These are phyloP conservation scores for Eupithecia inturbata DNA, from an alignment of 2,888 invertebrate species.

Conservation along the genomic window DNA sequence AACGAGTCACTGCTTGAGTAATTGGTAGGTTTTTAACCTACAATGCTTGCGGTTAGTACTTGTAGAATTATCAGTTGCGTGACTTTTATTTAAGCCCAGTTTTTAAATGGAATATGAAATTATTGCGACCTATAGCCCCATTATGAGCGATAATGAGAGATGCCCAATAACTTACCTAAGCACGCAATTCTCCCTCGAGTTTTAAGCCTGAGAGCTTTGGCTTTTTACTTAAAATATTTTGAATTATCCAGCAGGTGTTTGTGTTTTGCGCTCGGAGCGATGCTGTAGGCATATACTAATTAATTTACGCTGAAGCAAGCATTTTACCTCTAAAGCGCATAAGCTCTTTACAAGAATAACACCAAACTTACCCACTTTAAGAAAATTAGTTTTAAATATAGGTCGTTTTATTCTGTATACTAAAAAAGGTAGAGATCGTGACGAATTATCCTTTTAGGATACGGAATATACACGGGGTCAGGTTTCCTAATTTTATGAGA, in stretches of 20 bases:
- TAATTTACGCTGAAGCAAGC: conserved; percentile 8
- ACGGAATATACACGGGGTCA: conserved; percentile 2
- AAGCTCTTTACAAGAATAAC: background rate
- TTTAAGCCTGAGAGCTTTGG: conserved; percentile 37
- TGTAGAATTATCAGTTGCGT: conserved; percentile 48
- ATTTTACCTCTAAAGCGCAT: background rate
- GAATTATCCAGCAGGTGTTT: conserved; percentile 42
- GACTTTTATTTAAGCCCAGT: conserved; percentile 39
- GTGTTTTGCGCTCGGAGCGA: conserved; percentile 7
- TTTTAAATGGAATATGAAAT: conserved; percentile 46
- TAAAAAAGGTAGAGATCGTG: background rate
- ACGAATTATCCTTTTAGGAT: background rate
- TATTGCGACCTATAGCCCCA: conserved; percentile 46
- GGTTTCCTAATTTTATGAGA: conserved; percentile 21
- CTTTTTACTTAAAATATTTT: conserved; percentile 43
- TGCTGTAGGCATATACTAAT: conserved; percentile 4
- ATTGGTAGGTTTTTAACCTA: conserved; percentile 28
- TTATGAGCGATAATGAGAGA: conserved; percentile 45
- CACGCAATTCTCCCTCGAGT: conserved; percentile 47
- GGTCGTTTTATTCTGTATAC: background rate
- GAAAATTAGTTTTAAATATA: background rate
- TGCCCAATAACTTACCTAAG: conserved; percentile 44
- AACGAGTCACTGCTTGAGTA: conserved; percentile 24
- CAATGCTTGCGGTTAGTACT: conserved; percentile 36
- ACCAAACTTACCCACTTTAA: background rate